Base-by-base conservation (phyloP, 2,797 vertebrate genomes). In the Peromyscus aztecus region DNA sequence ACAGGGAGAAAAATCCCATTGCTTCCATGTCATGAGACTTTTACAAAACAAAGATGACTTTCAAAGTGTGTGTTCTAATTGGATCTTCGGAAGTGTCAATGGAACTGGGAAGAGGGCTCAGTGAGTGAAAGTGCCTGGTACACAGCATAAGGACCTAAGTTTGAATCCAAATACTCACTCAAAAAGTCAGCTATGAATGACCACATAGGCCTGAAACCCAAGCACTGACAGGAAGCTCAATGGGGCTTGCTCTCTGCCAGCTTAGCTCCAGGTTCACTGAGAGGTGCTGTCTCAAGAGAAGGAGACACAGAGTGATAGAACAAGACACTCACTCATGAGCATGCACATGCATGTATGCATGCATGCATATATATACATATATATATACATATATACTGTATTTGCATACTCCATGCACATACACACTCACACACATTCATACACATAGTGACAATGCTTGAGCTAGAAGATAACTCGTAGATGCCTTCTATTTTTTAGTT, bases 41-140 rank as follows among this genome's bases (percentile, higher is more conserved):
- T 78, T 34, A 23, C 61, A 81, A 96, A 96, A 94, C 16, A 12
- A 46, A 85, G 73, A 23, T 85, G 43, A n/a, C 12, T 49, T 69
- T 12, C 6, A 67, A 85, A 24, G 21, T 34, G 3, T 67, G 1
- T 69, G 19, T 46, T 67, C 46, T n/a, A 69, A 52, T 12, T 85
- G 83, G 11, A 52, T 69, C 43, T 69, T 69, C 21, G 52, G 34
- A 69, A 24, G 43, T 49, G 12, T 52, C 31, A 69, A 24, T 24
- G 43, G 63, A 34, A 52, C 6, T 67, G 49, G 43, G 31, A 34
- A 69, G 31, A 52, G 21, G 2, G 6, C 4, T 85, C 19, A n/a
- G 31, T n/a, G 37, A 46, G 11, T 84, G 23, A 85, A 84, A 65
- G 40, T 46, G 2, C 82, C 46, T 84, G 59, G 27, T 65, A 23